A percentile compares a stretch with the other conserved stretches of the same genome.
Evolutionary conservation across 2,113 vertebrate genomes (phyloP).

Genomic region (Salvelinus sp.): DNA sequence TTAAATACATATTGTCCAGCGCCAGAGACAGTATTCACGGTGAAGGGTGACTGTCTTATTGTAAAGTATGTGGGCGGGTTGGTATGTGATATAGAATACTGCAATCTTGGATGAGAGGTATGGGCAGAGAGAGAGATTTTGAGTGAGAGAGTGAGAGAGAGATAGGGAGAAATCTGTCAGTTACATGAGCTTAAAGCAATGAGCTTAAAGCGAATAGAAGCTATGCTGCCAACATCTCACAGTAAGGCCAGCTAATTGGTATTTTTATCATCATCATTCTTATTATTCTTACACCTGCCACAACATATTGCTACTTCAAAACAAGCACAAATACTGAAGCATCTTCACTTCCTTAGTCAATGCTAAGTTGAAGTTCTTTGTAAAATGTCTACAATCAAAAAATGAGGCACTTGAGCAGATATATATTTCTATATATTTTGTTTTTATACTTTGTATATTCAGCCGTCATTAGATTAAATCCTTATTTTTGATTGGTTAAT

Average conservation of each 20-base stretch:
- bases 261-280: constrained; percentile 11
- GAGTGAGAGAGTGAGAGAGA: not conserved
- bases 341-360: constrained; percentile 40
- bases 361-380: constrained; percentile 34
- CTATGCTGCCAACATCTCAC: constrained; percentile 33
- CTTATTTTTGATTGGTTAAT: constrained; percentile 22
- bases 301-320: constrained; percentile 31
- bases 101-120: not conserved
- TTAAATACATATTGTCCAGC: not conserved
- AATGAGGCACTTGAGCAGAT: constrained; percentile 63
- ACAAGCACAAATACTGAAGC: constrained; percentile 25
- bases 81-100: not conserved
- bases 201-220: no score
- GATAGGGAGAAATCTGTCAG: constrained; percentile 1
- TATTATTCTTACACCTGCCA: constrained; percentile 17
- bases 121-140: not conserved
- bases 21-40: not conserved
- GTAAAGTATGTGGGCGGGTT: not conserved
- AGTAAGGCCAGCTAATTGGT: constrained; percentile 49
- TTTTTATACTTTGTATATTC: constrained; percentile 29
- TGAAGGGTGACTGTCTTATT: not conserved
- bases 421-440: constrained; percentile 39
- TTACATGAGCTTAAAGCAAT: not conserved
- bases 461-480: constrained; percentile 28
- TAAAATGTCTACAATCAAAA: constrained; percentile 63